Conservation (phyloP, 2,797 vertebrate genomes). For the Paedocypris micromegethes region DNA sequence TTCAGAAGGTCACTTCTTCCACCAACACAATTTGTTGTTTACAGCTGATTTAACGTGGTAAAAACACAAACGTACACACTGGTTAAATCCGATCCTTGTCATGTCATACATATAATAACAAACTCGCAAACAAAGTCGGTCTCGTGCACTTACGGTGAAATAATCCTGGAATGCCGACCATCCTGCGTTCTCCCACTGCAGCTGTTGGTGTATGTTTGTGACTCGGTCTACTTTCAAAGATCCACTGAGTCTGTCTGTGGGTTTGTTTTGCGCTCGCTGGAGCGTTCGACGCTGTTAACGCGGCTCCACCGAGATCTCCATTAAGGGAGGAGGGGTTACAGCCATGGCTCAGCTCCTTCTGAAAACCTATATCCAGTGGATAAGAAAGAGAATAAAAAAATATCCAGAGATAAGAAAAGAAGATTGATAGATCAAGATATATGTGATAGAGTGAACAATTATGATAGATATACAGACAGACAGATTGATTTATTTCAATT, state of each 20-base stretch:
- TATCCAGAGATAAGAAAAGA: too few species aligned
- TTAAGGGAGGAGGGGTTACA: constrained; percentile 16
- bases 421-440: too few species aligned
- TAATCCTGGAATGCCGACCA: constrained; percentile 61
- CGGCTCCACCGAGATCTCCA: background rate
- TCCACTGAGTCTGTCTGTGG: constrained; percentile 1
- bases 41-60: constrained; percentile 6
- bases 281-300: constrained; percentile 1
- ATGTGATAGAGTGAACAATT: too few species aligned
- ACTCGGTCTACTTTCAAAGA: background rate
- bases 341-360: background rate
- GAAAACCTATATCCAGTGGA: background rate
- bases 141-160: constrained; percentile 56
- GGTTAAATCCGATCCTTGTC: background rate
- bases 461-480: too few species aligned
- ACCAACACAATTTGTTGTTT: constrained; percentile 20
- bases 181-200: constrained; percentile 30
- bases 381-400: too few species aligned
- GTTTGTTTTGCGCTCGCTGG: background rate
- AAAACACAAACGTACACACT: background rate
- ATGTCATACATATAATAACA: too few species aligned
- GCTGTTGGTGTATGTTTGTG: background rate
- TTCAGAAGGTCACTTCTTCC: constrained; percentile 42
- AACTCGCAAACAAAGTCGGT: background rate
- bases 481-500: too few species aligned